phyloP scores from a whole-genome alignment of 2,113 vertebrate genomes.

The Neotoma lepida region DNA sequence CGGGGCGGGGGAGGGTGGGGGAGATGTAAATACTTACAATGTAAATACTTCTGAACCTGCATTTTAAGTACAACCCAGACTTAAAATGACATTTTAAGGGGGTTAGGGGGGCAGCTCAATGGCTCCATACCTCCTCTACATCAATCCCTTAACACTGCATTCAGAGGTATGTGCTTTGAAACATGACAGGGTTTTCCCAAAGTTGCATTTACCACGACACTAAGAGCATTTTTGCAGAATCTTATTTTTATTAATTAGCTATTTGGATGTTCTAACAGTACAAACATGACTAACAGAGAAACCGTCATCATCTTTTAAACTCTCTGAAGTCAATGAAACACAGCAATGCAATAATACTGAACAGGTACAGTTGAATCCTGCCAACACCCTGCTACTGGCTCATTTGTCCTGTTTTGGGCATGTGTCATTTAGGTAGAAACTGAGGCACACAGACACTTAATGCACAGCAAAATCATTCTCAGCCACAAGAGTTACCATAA shows the following conservation, averaged over 20 bases:
- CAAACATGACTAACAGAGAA: conserved; percentile 41
- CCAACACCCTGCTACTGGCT: conserved; percentile 28
- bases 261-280: conserved; percentile 45
- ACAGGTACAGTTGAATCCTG: neutral
- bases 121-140: conserved; percentile 23
- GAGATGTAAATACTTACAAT: conserved; percentile 16
- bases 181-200: conserved; percentile 41
- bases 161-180: neutral
- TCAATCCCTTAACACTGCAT: conserved; percentile 2
- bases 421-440: conserved; percentile 38
- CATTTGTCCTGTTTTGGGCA: neutral
- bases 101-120: neutral
- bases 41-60: conserved; percentile 42
- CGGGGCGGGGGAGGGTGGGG: neutral
- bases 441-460: conserved; percentile 38
- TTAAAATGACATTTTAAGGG: conserved; percentile 11
- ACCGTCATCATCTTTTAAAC: conserved; percentile 58
- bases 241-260: conserved; percentile 61
- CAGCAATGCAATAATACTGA: neutral
- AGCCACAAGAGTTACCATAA: conserved; percentile 9
- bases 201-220: conserved; percentile 1
- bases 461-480: conserved; percentile 39
- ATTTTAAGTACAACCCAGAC: conserved; percentile 60
- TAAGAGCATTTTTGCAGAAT: conserved; percentile 6
- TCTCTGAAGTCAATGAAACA: conserved; percentile 54